phyloP scores from a whole-genome alignment of 2,797 vertebrate species.

The Spizella passerina region DNA sequence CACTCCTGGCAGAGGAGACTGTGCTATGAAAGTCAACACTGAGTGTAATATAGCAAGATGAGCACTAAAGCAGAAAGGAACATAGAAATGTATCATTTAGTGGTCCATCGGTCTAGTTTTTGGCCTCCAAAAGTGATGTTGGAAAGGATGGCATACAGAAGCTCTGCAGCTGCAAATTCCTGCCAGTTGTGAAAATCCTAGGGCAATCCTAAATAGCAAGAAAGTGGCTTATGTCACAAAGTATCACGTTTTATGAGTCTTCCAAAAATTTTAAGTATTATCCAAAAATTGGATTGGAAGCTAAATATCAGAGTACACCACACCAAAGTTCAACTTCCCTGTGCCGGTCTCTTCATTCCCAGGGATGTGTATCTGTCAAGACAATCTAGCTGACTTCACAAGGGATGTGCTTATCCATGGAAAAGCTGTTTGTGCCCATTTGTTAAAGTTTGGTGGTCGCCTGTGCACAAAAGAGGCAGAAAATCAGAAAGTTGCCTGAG shows the following conservation, averaged over 20 bases:
- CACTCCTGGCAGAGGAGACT: neutral
- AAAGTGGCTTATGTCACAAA: neutral
- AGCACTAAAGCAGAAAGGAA: neutral
- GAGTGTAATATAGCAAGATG: neutral
- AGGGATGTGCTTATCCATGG: neutral
- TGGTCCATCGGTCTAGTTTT: neutral
- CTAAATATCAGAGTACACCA: neutral
- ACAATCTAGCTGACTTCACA: neutral
- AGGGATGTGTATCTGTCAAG: neutral
- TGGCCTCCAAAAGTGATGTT: neutral
- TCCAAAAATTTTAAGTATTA: neutral
- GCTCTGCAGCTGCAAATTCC: neutral
- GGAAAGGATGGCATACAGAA: neutral
- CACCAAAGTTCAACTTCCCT: neutral
- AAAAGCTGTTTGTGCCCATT: neutral
- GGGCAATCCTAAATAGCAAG: neutral
- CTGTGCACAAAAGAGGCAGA: neutral
- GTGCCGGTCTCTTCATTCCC: neutral
- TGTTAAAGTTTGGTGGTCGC: neutral
- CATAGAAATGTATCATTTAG: neutral
- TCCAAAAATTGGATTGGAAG: neutral
- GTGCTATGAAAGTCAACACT: neutral
- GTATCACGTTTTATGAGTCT: neutral
- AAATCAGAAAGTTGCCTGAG: neutral
- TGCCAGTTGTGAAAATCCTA: neutral